phyloP scores from a whole-genome alignment of 2,797 vertebrate species.

The Rhinophrynus dorsalis region DNA sequence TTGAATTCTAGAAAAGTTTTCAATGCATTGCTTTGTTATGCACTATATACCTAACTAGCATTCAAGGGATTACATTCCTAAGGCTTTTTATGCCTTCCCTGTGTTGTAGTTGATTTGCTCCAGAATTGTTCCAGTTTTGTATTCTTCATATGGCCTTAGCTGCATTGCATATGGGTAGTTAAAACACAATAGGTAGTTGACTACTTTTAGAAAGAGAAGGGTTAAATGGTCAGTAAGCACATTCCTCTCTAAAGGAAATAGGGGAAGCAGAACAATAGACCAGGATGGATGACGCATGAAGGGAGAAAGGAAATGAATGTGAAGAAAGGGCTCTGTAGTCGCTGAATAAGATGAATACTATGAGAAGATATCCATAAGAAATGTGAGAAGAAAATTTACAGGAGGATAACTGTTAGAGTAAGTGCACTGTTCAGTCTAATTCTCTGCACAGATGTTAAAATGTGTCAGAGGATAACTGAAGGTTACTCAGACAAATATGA shows the following conservation, averaged over 20 bases:
- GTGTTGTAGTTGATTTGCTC: too few species aligned
- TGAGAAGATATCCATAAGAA: slow-evolving; percentile 15
- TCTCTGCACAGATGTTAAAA: not conserved
- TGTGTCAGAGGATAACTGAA: slow-evolving; percentile 5
- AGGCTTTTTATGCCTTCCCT: too few species aligned
- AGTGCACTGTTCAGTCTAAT: not conserved
- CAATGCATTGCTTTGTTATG: too few species aligned
- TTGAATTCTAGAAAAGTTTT: too few species aligned
- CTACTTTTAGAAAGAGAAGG: slow-evolving; percentile 9
- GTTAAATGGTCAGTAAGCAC: slow-evolving; percentile 44
- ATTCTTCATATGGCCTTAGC: too few species aligned
- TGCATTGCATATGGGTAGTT: too few species aligned
- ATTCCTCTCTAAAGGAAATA: slow-evolving; percentile 43
- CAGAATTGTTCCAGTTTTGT: too few species aligned
- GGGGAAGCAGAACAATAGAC: slow-evolving; percentile 49
- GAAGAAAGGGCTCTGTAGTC: slow-evolving; percentile 34
- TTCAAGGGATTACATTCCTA: too few species aligned
- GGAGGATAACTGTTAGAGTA: not conserved
- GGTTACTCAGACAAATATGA: slow-evolving; percentile 3
- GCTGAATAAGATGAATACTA: slow-evolving; percentile 23
- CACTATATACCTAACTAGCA: too few species aligned
- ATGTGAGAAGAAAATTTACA: not conserved
- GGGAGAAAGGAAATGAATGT: slow-evolving; percentile 43
- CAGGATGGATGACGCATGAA: slow-evolving; percentile 49
- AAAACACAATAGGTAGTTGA: too few species aligned